Conservation (phyloP, 2,888 invertebrate genomes). For the Yponomeuta plumbellus region DNA sequence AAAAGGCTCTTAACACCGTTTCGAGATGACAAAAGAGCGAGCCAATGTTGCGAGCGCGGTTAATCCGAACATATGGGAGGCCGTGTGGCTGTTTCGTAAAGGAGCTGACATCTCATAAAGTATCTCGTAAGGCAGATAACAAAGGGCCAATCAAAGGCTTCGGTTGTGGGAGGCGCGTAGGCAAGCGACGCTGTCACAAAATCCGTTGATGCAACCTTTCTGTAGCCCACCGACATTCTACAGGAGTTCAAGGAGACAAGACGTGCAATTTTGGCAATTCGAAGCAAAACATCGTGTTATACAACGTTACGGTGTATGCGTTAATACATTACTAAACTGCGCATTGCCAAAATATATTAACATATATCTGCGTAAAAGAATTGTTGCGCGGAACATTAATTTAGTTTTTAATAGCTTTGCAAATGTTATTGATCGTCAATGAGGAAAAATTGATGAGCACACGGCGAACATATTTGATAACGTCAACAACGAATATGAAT, state of each 20-base stretch:
- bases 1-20: background rate
- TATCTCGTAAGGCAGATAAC: background rate
- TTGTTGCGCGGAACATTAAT: background rate
- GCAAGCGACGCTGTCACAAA: slow-evolving; percentile 1
- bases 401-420: background rate
- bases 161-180: slow-evolving; percentile 15
- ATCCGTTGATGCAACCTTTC: background rate
- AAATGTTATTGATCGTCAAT: background rate
- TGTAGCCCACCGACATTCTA: background rate
- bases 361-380: background rate
- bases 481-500: background rate
- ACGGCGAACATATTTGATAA: background rate
- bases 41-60: background rate
- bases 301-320: background rate
- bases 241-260: background rate
- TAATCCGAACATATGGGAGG: background rate
- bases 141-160: slow-evolving; percentile 14
- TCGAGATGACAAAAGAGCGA: background rate
- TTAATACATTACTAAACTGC: background rate
- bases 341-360: slow-evolving; percentile 3
- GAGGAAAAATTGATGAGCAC: background rate
- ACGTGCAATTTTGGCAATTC: background rate
- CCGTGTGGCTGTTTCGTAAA: slow-evolving; percentile 5
- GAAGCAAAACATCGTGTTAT: background rate
- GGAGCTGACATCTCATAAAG: slow-evolving; percentile 12